phyloP scores from a whole-genome alignment of 2,113 vertebrate genomes.

The Cairina moschata region DNA sequence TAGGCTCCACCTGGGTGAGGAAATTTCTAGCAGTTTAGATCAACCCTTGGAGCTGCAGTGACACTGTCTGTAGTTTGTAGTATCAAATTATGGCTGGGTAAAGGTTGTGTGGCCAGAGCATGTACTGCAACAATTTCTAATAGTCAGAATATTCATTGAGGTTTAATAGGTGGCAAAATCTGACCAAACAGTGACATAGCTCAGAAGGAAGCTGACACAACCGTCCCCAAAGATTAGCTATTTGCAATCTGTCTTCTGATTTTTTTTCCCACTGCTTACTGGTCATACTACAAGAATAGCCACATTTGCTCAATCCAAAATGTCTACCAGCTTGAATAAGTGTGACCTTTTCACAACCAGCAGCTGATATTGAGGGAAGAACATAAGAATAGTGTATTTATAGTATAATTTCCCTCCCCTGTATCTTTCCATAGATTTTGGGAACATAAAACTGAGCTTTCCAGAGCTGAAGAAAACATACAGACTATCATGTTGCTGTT shows the following conservation, averaged over 20 bases:
- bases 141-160: not conserved
- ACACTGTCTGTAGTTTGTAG: not conserved
- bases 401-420: not conserved
- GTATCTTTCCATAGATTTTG: not conserved
- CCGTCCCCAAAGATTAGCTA: rapidly evolving
- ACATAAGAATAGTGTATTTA: not conserved
- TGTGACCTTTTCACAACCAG: not conserved
- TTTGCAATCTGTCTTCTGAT: not conserved
- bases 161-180: not conserved
- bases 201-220: not conserved
- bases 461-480: not conserved
- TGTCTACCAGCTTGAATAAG: not conserved
- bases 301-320: not conserved
- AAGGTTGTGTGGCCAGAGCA: not conserved
- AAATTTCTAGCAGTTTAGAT: not conserved
- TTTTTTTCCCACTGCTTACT: not conserved
- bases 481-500: not conserved
- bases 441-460: not conserved
- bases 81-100: not conserved
- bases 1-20: not conserved
- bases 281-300: not conserved
- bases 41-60: not conserved
- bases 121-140: not conserved
- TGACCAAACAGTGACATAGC: not conserved
- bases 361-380: not conserved